Evolutionary conservation across 2,797 vertebrate genomes (phyloP).

Genomic region (Chromis chromis): DNA sequence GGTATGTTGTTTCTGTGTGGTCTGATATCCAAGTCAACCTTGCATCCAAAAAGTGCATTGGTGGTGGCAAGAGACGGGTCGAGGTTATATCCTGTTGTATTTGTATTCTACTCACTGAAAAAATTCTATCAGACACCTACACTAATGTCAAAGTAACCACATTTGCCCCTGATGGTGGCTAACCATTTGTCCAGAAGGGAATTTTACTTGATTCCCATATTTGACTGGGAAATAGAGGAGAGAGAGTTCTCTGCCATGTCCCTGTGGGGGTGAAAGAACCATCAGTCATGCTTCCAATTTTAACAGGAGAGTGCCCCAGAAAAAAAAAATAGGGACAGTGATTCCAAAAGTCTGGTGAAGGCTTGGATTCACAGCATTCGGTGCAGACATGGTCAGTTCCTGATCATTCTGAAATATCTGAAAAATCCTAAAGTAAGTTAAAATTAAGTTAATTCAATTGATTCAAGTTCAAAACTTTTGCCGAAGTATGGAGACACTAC

Average conservation of each 20-base stretch:
- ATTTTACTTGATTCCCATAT: slow-evolving; percentile 36
- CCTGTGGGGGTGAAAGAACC: slow-evolving; percentile 9
- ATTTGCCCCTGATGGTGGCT: slow-evolving; percentile 24
- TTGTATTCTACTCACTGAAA: slow-evolving; percentile 8
- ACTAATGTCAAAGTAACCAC: slow-evolving; percentile 35
- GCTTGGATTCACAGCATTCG: slow-evolving; percentile 24
- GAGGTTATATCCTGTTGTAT: slow-evolving; percentile 23
- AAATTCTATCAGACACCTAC: slow-evolving; percentile 6
- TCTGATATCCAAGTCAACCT: slow-evolving; percentile 20
- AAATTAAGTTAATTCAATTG: background rate
- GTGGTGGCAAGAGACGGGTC: slow-evolving; percentile 7
- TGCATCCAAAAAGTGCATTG: slow-evolving; percentile 2
- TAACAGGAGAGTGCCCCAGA: slow-evolving; percentile 16
- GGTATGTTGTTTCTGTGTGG: slow-evolving; percentile 23
- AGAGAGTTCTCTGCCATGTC: slow-evolving; percentile 19
- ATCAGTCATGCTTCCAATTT: slow-evolving; percentile 33
- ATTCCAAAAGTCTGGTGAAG: slow-evolving; percentile 22
- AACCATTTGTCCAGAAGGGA: slow-evolving; percentile 37
- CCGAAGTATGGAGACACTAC: slow-evolving; percentile 8
- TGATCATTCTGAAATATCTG: background rate
- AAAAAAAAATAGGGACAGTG: slow-evolving; percentile 22
- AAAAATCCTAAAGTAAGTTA: no score
- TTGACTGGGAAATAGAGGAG: slow-evolving; percentile 28
- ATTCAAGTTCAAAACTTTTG: slow-evolving; percentile 17
- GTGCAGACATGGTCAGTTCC: background rate